A percentile compares a stretch with the other conserved stretches of the same genome.
Evolutionary conservation across 2,113 vertebrate species (phyloP).

Genomic region (Ardeotis arabs): DNA sequence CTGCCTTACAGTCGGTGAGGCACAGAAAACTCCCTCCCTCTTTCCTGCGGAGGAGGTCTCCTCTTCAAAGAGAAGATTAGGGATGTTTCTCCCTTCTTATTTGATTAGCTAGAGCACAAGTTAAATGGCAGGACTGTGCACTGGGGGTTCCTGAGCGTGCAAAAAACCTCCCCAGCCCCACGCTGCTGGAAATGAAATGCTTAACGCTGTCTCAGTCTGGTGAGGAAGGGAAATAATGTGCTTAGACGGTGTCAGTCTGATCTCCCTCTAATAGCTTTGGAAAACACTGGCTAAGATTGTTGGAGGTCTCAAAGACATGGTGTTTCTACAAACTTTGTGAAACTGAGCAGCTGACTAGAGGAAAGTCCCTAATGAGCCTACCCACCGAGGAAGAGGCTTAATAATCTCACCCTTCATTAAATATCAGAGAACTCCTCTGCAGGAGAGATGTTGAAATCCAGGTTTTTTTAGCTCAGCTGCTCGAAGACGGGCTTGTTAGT

Average conservation of each 20-base stretch:
- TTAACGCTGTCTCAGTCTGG: background rate
- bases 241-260: background rate
- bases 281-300: background rate
- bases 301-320: background rate
- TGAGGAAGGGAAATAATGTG: background rate
- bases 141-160: background rate
- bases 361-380: background rate
- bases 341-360: background rate
- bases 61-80: background rate
- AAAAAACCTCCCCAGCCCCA: background rate
- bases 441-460: background rate
- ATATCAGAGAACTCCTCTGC: background rate
- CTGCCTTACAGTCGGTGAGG: background rate
- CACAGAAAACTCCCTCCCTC: background rate
- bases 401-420: background rate
- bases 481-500: background rate
- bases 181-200: fast-evolving
- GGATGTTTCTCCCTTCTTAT: background rate
- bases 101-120: background rate
- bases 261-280: background rate
- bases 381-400: background rate
- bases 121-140: background rate
- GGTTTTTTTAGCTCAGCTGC: background rate
- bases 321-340: background rate
- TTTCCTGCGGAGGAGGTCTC: background rate